A percentile compares a stretch with the other conserved stretches of the same genome.
Evolutionary conservation across 2,797 vertebrate genomes (phyloP).

Genomic region (Enteromius treurensis): DNA sequence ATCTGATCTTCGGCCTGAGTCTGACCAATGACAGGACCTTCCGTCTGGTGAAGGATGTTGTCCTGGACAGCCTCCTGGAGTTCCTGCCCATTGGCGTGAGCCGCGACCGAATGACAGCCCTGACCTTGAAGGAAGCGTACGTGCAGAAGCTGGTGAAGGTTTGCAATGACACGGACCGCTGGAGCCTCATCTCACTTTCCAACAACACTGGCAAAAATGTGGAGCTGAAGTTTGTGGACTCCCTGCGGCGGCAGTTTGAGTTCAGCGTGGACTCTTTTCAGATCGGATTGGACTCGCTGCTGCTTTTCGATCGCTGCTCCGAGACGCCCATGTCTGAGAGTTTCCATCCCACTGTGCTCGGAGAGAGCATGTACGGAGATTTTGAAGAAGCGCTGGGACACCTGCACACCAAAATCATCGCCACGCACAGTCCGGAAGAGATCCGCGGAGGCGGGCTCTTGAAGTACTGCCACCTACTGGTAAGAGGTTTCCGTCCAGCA

Average conservation of each 20-base stretch:
- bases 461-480: conserved; percentile 95
- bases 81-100: conserved; percentile 90
- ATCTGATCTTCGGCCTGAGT: conserved; percentile 90
- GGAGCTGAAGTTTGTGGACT: conserved; percentile 96
- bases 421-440: conserved; percentile 91
- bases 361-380: conserved; percentile 94
- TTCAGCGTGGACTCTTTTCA: conserved; percentile 98
- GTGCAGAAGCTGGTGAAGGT: conserved; percentile 98
- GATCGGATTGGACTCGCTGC: conserved; percentile 91
- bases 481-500: conserved; percentile 85
- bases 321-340: conserved; percentile 91
- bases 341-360: conserved; percentile 92
- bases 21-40: conserved; percentile 87
- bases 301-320: conserved; percentile 91
- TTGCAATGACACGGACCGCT: conserved; percentile 91
- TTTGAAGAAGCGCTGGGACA: conserved; percentile 91
- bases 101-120: conserved; percentile 88
- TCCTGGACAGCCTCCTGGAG: conserved; percentile 93
- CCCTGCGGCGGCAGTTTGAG: conserved; percentile 92
- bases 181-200: conserved; percentile 97
- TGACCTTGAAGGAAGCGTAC: conserved; percentile 93
- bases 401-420: conserved; percentile 86
- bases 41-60: conserved; percentile 91
- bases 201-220: conserved; percentile 98
- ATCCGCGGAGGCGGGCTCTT: conserved; percentile 93